Base-by-base conservation (phyloP, 2,797 vertebrate genomes). In the Catamblyrhynchus diadema region DNA sequence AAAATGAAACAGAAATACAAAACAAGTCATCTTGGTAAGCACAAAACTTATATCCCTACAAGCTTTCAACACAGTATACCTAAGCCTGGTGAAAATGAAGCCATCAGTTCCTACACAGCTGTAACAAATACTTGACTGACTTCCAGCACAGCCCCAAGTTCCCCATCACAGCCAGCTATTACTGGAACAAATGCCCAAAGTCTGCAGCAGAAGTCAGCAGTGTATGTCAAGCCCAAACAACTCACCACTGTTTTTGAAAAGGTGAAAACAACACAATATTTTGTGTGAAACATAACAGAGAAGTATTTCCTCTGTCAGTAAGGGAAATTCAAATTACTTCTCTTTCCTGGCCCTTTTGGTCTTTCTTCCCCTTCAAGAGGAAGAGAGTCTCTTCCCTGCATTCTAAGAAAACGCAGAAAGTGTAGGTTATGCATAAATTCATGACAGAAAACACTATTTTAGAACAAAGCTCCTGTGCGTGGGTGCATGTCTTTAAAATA, bases 401-500 rank as follows among this genome's bases (percentile, higher is more conserved):
- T 7, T 21, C 69, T 79, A 88, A 97, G 95, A 64, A 95, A 91
- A 83, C 91, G 72, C 86, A 48, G 75, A 75, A 60, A 75, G 60
- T 25, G 42, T 24, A 94, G 30, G n/a, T 72, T 69, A 91, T 51
- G 83, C 83, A 95, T 85, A 95, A 96, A 97, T 87, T 94, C 79
- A 91, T 96, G 95, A 93, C 88, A 87, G 72, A 95, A 95, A 96
- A 92, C 57, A 92, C 59, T 97, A 92, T 97, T 97, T 97, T 78
- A 97, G 94, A 96, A 96, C 91, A 97, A 95, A 97, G 93, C 96
- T 94, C 60, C 86, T 57, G 48, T 93, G 96, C 4, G 96, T 97
- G 95, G 97, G 97, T 19, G 82, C 90, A 22, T 59, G 88, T 96
- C 97, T 97, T 84, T 96, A 97, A 97, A 98, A 97, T 95, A 97